Conservation (phyloP, 2,797 vertebrate genomes). For the Rousettus madagascariensis region DNA sequence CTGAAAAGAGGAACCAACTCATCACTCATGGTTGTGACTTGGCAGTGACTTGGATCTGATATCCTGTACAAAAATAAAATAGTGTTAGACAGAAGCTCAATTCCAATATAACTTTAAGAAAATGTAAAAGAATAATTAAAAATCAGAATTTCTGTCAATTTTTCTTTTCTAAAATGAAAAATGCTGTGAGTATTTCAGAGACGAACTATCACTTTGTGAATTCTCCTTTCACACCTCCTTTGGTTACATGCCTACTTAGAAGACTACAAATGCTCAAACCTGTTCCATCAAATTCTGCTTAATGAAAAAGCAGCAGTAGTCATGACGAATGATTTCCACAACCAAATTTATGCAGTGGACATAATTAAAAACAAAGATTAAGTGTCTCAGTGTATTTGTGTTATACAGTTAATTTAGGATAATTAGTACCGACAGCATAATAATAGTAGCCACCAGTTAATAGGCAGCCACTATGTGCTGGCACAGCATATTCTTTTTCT, state of each 20-base stretch:
- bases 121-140: constrained; percentile 20
- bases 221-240: neutral
- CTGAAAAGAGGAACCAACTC: neutral
- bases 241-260: neutral
- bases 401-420: constrained; percentile 66
- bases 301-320: neutral
- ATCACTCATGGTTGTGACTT: neutral
- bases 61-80: constrained; percentile 46
- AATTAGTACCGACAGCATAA: constrained; percentile 66
- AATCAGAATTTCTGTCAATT: neutral
- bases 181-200: neutral
- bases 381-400: constrained; percentile 21
- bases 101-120: neutral
- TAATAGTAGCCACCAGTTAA: constrained; percentile 71
- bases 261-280: neutral
- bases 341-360: constrained; percentile 45
- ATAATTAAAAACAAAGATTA: constrained; percentile 65
- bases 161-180: neutral
- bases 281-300: neutral
- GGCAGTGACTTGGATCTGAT: neutral
- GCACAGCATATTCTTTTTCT: constrained; percentile 45
- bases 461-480: constrained; percentile 30
- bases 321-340: constrained; percentile 51
- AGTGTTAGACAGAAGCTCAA: neutral
- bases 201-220: neutral